Conservation (phyloP, 2,797 vertebrate genomes). For the Sarcophilus harrisii region DNA sequence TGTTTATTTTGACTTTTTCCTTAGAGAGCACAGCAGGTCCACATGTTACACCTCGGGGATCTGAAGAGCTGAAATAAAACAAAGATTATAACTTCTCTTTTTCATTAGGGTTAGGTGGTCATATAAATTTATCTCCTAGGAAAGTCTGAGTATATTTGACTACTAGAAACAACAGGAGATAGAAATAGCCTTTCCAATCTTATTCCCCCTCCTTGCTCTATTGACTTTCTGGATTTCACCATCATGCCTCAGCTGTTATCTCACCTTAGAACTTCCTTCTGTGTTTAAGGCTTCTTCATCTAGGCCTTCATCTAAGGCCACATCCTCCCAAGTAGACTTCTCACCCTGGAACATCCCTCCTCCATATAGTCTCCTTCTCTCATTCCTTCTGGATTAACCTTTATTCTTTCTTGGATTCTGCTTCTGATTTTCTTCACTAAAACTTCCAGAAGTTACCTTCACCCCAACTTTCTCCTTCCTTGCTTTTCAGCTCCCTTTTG, state of each 20-base stretch:
- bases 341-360: neutral
- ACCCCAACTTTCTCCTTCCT: neutral
- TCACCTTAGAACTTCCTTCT: neutral
- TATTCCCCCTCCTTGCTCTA: neutral
- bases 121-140: neutral
- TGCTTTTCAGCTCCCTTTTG: neutral
- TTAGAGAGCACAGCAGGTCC: slow-evolving; percentile 62
- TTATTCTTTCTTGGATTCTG: neutral
- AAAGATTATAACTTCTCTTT: slow-evolving; percentile 23
- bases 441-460: neutral
- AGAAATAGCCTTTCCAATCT: neutral
- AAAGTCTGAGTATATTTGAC: neutral
- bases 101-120: neutral
- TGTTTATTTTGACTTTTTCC: slow-evolving; percentile 47
- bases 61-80: slow-evolving; percentile 77
- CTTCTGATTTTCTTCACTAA: neutral
- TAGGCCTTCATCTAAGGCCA: neutral
- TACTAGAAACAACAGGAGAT: slow-evolving; percentile 10
- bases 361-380: neutral
- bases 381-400: neutral
- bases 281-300: neutral
- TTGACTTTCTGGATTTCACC: neutral
- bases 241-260: neutral
- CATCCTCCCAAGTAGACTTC: neutral
- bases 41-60: slow-evolving; percentile 76